These are phyloP conservation scores for Eupithecia subumbrata DNA, from an alignment of 2,888 invertebrate species.

Conservation along the genomic window DNA sequence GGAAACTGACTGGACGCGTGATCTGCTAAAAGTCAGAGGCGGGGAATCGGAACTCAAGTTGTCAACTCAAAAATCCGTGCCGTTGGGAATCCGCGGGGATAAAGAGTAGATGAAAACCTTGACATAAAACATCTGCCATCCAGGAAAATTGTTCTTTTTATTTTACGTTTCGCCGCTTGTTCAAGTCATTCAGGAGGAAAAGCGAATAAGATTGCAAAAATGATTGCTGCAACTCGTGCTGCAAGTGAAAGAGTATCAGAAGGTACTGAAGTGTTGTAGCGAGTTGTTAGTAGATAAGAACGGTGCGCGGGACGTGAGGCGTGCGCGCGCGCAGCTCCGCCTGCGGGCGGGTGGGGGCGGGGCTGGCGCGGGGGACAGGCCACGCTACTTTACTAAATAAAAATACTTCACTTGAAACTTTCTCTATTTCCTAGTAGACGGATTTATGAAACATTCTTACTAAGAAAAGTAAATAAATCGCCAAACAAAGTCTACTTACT, in stretches of 20 bases:
- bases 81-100: not conserved
- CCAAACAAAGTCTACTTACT: not conserved
- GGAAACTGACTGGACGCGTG: not conserved
- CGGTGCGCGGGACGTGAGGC: slow-evolving; percentile 8
- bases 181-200: not conserved
- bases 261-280: not conserved
- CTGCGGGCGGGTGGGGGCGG: slow-evolving; percentile 12
- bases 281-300: not conserved
- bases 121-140: not conserved
- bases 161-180: not conserved
- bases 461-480: not conserved
- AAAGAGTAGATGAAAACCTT: not conserved
- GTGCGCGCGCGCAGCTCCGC: slow-evolving; percentile 35
- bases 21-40: not conserved
- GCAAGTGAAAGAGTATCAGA: not conserved
- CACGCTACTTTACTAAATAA: not conserved
- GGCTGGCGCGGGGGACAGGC: not conserved
- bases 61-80: not conserved
- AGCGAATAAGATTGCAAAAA: not conserved
- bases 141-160: not conserved
- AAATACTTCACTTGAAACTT: not conserved
- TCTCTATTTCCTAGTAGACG: not conserved
- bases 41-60: not conserved
- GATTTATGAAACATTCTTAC: not conserved
- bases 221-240: not conserved